Evolutionary conservation across 2,113 vertebrate genomes (phyloP).

Genomic region (Cathartes aura): DNA sequence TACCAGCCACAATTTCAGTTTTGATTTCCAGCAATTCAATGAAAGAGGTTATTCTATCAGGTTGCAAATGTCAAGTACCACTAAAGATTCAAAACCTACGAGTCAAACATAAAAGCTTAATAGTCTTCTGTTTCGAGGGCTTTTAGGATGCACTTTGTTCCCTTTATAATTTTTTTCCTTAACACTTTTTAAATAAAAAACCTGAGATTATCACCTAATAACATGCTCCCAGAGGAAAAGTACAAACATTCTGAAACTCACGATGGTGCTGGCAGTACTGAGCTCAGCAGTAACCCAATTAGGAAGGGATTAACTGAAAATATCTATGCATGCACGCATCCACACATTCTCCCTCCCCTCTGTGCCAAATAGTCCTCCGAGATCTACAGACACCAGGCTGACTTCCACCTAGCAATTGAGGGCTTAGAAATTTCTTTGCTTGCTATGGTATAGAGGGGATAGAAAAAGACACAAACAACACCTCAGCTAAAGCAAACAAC

Average conservation of each 20-base stretch:
- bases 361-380: not conserved
- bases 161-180: not conserved
- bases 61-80: not conserved
- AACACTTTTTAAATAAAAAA: not conserved
- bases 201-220: not conserved
- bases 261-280: not conserved
- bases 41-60: not conserved
- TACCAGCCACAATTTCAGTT: not conserved
- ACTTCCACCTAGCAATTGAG: not conserved
- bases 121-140: not conserved
- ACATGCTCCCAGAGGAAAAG: not conserved
- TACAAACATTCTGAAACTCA: not conserved
- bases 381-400: not conserved
- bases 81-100: not conserved
- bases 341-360: not conserved
- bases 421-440: not conserved
- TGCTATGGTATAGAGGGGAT: not conserved
- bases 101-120: not conserved
- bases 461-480: not conserved
- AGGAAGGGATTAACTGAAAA: slow-evolving; percentile 25
- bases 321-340: not conserved
- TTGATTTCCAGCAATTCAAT: not conserved
- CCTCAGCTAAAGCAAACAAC: not conserved
- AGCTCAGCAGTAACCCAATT: not conserved
- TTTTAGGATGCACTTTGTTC: not conserved